Base-by-base conservation (phyloP, 2,797 vertebrate genomes). In the Phylloscopus collybita region DNA sequence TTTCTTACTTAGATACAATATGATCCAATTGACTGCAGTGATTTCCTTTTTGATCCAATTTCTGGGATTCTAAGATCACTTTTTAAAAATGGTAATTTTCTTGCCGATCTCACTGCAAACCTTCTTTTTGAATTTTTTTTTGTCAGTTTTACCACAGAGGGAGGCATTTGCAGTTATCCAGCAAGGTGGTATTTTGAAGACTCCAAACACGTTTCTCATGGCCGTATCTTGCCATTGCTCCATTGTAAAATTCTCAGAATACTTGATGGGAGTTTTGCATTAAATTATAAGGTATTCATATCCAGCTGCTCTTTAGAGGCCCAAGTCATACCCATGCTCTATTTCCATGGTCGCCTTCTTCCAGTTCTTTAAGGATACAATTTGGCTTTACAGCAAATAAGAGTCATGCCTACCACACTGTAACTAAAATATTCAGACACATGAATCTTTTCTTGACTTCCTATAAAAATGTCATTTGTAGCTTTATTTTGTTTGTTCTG, bases 391-490 rank as follows among this genome's bases (percentile, higher is more conserved):
- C 90, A 95, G 94, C 92, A 95, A 97, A 95, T 96, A 95, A 96
- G 88, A 82, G 76, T 91, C 92, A 83, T 96, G 83, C 83, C 78
- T 93, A 47, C 90, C 71, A 90, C 91, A 78, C 92, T 96, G 71
- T 67, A 95, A 82, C 93, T 96, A 86, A 95, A 96, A 82, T 94
- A 95, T 90, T 88, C 95, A 95, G 90, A 92, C 93, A 93, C 83
- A 95, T 96, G 85, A 95, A 96, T 97, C 92, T 97, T 92, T 86
- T 88, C 85, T 88, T 95, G 65, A 88, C 75, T 95, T 96, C 51
- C 82, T 90, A 96, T 96, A 95, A 97, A 96, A 94, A 95, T 92
- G 94, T 93, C 75, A 95, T 92, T 91, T 91, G 34, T 71, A 66
- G 42, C 53, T 92, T 89, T 87, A 86, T 95, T 96, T 94, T 95